Base-by-base conservation (phyloP, 2,113 vertebrate genomes). In the Megaceryle torquata region DNA sequence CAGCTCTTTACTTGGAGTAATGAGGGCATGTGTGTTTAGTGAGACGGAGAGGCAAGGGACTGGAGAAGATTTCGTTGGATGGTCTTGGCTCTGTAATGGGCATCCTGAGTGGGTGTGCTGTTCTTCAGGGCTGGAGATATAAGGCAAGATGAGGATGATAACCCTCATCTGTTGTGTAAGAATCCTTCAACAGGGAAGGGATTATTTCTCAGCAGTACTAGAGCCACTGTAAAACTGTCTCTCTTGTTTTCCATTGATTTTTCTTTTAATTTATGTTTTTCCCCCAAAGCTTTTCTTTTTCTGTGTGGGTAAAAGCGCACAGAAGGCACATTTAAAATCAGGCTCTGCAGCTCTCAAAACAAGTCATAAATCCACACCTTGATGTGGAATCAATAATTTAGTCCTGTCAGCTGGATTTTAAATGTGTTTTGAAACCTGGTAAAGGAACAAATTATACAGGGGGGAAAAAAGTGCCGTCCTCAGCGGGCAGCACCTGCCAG, bases 401-500 rank as follows among this genome's bases (percentile, higher is more conserved):
- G 59, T 67, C 21, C 5, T 11, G 37, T 64, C 95, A 95, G 88
- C 85, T 92, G 88, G 79, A 79, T 77, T 89, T 93, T 56, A 76
- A 84, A 79, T 11, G 9, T 46, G 19, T 59, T 93, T 94, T 43
- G 46, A 92, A 91, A 67, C 31, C 44, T 68, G 75, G 11, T 69
- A 91, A 93, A 96, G 56, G 77, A 35, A 56, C 35, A 83, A 88
- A 63, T 60, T 17, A 54, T 4, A 69, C 76, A 63, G 44, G 44
- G 46, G 46, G 46, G 39, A 41, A 41, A 80, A 93, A 84, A 54
- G 84, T 90, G 88, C 92, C 9, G 16, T 74, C n/a, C 68, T 92
- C 77, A 81, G 91, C 5, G 15, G 86, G 88, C 48, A 56, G 53
- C 90, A 91, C 94, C 88, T 96, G 88, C 53, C 70, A 75, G 51